Evolutionary conservation across 2,888 invertebrate genomes (phyloP).

Genomic region (Brachylomia viminalis): DNA sequence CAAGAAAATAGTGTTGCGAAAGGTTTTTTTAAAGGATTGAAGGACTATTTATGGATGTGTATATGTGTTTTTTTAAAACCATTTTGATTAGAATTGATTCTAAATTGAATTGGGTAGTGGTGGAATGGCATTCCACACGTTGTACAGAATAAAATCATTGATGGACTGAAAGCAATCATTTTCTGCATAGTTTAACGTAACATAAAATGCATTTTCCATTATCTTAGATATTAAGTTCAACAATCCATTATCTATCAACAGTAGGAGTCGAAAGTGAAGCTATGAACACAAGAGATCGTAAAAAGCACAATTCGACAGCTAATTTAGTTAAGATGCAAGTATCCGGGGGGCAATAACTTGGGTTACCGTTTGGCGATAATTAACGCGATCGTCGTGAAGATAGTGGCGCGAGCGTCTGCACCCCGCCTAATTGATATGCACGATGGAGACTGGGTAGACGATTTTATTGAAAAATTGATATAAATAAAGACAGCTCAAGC

Average conservation of each 20-base stretch:
- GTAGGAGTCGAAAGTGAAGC: constrained; percentile 12
- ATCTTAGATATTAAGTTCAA: background rate
- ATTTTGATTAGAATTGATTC: too few species aligned
- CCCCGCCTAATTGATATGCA: constrained; percentile 78
- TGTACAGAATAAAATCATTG: background rate
- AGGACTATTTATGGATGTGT: background rate
- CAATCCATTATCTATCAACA: constrained; percentile 6
- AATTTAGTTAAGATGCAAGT: constrained; percentile 70
- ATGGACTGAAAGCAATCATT: background rate
- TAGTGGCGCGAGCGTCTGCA: constrained; percentile 75
- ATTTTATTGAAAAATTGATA: background rate
- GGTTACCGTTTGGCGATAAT: constrained; percentile 74
- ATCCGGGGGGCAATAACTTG: constrained; percentile 67
- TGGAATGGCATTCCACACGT: too few species aligned
- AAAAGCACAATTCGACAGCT: constrained; percentile 55
- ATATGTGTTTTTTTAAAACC: too few species aligned
- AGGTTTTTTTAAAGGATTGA: background rate
- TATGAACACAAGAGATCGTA: constrained; percentile 40
- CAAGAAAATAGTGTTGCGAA: constrained; percentile 42
- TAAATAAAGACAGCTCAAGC: background rate
- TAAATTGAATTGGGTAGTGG: too few species aligned
- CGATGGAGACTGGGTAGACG: constrained; percentile 50
- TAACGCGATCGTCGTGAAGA: constrained; percentile 76
- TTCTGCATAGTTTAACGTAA: background rate
- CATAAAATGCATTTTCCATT: background rate